phyloP scores from a whole-genome alignment of 2,797 vertebrate species.

The Bufotes viridis region DNA sequence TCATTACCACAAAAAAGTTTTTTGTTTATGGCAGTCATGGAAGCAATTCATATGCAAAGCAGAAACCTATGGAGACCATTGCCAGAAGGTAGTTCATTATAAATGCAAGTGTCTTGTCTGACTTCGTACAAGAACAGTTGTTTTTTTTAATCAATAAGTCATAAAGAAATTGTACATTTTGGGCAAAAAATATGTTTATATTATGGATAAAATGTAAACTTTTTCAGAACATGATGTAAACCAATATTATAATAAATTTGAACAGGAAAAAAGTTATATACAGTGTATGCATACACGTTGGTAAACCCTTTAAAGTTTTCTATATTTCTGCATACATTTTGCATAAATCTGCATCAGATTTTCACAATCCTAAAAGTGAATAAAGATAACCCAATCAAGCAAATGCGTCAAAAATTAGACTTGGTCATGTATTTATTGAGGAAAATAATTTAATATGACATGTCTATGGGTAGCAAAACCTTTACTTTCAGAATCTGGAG shows the following conservation, averaged over 20 bases:
- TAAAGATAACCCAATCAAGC: no score
- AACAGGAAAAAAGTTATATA: no score
- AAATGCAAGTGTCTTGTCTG: conserved; percentile 59
- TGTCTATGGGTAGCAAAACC: no score
- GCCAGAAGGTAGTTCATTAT: conserved; percentile 62
- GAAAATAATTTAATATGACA: no score
- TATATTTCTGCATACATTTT: no score
- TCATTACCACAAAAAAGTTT: conserved; percentile 53
- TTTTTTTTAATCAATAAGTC: conserved; percentile 54
- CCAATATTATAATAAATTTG: neutral
- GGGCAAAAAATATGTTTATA: neutral
- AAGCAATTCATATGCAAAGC: conserved; percentile 61
- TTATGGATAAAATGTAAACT: neutral
- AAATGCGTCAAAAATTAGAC: no score
- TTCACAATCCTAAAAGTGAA: no score
- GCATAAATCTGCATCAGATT: no score
- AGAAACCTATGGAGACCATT: conserved; percentile 58
- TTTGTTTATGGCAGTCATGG: conserved; percentile 57
- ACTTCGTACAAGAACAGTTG: conserved; percentile 43
- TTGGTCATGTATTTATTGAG: no score
- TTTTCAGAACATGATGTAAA: neutral
- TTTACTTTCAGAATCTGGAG: no score
- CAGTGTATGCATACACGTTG: no score
- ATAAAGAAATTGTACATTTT: conserved; percentile 42
- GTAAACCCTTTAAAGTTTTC: no score